Percentiles rank a stretch among this genome's conserved stretches.
Evolutionary conservation across 2,797 vertebrate species (phyloP).

Genomic region (Petrocephalus schoutedeni): DNA sequence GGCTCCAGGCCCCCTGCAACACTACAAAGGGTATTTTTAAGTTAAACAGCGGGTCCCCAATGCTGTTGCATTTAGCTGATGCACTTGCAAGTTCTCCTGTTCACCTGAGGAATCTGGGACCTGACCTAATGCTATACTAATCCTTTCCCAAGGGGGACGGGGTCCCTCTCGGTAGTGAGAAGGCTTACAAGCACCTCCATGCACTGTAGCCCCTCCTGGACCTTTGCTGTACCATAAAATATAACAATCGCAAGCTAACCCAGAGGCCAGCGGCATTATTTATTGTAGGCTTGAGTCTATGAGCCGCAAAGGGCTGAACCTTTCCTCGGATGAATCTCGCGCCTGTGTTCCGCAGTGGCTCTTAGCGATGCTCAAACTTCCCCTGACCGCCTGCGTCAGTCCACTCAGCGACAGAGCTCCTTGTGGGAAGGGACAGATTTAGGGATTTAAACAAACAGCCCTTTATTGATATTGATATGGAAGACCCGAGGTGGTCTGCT

Average conservation of each 20-base stretch:
- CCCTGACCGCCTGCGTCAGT: neutral
- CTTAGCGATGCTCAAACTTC: neutral
- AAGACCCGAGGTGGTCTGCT: neutral
- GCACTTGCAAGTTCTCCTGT: neutral
- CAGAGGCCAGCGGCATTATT: neutral
- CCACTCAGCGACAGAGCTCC: neutral
- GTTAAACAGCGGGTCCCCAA: neutral
- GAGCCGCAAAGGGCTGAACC: neutral
- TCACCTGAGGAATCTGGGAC: neutral
- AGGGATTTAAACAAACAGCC: constrained; percentile 4
- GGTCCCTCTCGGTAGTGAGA: neutral
- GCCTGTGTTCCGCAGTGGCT: neutral
- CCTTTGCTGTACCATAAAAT: neutral
- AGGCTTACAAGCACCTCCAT: neutral
- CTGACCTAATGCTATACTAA: neutral
- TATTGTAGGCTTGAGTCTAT: neutral
- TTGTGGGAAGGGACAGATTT: constrained; percentile 15
- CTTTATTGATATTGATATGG: constrained; percentile 16
- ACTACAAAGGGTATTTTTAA: neutral
- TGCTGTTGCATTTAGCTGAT: neutral
- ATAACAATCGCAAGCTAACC: neutral
- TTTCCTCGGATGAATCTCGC: neutral
- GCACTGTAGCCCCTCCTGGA: neutral
- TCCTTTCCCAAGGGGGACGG: neutral
- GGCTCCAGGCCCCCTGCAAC: neutral